Base-by-base conservation (phyloP, 1,140 invertebrate genomes). In the Drosophila equinoxialis region DNA sequence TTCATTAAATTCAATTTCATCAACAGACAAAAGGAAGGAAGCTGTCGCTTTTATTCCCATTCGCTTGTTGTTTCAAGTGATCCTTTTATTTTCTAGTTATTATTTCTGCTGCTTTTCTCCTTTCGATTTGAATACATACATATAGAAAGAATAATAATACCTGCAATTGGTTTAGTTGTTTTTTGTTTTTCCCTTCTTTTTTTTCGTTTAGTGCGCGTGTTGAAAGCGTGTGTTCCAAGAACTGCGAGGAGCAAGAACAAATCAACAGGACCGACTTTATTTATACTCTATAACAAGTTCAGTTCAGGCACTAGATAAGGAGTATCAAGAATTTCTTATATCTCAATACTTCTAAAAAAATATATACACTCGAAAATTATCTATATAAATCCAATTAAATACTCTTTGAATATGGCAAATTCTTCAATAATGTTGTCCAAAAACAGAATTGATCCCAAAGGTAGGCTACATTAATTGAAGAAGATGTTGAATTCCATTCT, bases 1-100 rank as follows among this genome's bases (percentile, higher is more conserved):
- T 89, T 90, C 69, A 90, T 85, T 79, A 68, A 80, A 89, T 78
- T 89, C 77, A 90, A 84, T 85, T 90, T 83, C 69, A 87, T 77
- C 80, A 84, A 79, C 54, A 30, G 58, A 77, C 74, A 77, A 77
- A 45, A 45, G 39, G 42, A 55, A 89, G 85, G 85, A 89, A 85
- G 85, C 81, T 85, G 85, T 84, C 84, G 80, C 74, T 89, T 84
- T 84, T 81, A 71, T 66, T 70, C 66, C 76, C 75, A 30, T 14
- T 65, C 41, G 26, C 20, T 79, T 65, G 61, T 65, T 65, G 1
- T 65, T 65, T 69, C 14, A 42, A 85, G 77, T 71, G 77, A 67
- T 73, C 70, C 81, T 65, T 51, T 71, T 70, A 51, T 51, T 51
- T 51, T 51, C 45, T 51, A 23, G 6, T 11, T 10, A 51, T 30